These are phyloP conservation scores for Dipodomys spectabilis DNA, from an alignment of 2,113 vertebrate species.

Conservation along the genomic window DNA sequence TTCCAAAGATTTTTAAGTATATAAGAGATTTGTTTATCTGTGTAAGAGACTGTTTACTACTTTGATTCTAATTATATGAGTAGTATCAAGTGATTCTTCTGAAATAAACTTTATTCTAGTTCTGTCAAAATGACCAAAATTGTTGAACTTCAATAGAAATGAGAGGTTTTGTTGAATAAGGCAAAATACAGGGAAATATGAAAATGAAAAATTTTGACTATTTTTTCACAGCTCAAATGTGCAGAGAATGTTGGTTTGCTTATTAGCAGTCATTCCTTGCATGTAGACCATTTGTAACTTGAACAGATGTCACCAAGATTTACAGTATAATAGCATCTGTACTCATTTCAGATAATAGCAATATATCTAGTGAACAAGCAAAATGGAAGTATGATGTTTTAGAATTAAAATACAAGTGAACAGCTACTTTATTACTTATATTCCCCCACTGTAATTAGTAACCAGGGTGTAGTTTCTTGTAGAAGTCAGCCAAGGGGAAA, in stretches of 20 bases:
- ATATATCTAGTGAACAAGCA: background rate
- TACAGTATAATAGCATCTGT: background rate
- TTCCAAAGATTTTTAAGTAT: background rate
- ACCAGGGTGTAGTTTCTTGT: background rate
- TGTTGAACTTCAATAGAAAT: background rate
- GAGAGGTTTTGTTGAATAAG: background rate
- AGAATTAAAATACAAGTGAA: background rate
- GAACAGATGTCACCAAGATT: background rate
- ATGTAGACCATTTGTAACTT: background rate
- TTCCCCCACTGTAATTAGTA: background rate
- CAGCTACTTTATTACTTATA: slow-evolving; percentile 17
- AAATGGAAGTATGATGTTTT: background rate
- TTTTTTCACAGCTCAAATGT: background rate
- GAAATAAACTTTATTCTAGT: background rate
- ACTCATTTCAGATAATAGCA: background rate
- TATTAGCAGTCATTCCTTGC: background rate
- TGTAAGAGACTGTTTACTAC: background rate
- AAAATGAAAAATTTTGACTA: background rate
- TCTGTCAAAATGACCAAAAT: slow-evolving; percentile 12
- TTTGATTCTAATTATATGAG: slow-evolving; percentile 35
- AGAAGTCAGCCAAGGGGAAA: slow-evolving; percentile 15
- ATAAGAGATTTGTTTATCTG: background rate
- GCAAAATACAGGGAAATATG: slow-evolving; percentile 14
- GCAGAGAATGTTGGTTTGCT: background rate
- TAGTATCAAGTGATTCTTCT: background rate